Percentiles rank a stretch among this genome's conserved stretches.
These are phyloP conservation scores for Arctia plantaginis DNA, from an alignment of 2,888 invertebrate genomes.

Conservation along the genomic window DNA sequence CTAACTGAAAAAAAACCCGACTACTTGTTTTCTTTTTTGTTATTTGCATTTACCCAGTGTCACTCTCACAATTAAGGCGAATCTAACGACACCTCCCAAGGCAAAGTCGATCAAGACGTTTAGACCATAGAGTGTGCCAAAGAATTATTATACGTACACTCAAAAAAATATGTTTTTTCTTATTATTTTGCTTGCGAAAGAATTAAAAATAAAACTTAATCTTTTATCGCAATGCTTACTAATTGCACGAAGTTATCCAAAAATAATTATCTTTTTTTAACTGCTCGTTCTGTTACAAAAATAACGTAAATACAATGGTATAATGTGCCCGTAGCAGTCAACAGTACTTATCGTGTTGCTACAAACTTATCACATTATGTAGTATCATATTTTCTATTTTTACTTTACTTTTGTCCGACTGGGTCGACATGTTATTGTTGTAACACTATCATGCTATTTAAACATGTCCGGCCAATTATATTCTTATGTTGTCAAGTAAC, in stretches of 20 bases:
- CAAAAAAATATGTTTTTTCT: background rate
- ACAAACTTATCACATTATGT: slow-evolving; percentile 28
- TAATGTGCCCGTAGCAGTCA: slow-evolving; percentile 16
- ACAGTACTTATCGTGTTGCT: slow-evolving; percentile 23
- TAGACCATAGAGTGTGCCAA: too few species aligned
- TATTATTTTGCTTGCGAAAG: background rate
- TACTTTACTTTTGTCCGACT: slow-evolving; percentile 4
- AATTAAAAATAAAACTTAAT: background rate
- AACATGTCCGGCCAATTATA: slow-evolving; percentile 13
- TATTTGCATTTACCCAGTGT: too few species aligned
- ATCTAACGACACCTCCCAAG: too few species aligned
- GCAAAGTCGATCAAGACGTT: too few species aligned
- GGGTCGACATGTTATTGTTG: slow-evolving; percentile 4
- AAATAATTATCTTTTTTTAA: background rate
- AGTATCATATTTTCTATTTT: slow-evolving; percentile 13
- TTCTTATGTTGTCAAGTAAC: background rate
- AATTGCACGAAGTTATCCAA: background rate
- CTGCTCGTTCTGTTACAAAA: background rate
- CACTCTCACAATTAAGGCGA: too few species aligned
- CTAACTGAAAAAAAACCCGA: too few species aligned
- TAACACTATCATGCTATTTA: slow-evolving; percentile 12
- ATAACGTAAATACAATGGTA: slow-evolving; percentile 34
- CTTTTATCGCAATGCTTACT: background rate
- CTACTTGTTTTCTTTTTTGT: too few species aligned
- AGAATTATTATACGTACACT: too few species aligned